Evolutionary conservation across 1,140 invertebrate species (phyloP).

Genomic region (Panulirus ornatus): DNA sequence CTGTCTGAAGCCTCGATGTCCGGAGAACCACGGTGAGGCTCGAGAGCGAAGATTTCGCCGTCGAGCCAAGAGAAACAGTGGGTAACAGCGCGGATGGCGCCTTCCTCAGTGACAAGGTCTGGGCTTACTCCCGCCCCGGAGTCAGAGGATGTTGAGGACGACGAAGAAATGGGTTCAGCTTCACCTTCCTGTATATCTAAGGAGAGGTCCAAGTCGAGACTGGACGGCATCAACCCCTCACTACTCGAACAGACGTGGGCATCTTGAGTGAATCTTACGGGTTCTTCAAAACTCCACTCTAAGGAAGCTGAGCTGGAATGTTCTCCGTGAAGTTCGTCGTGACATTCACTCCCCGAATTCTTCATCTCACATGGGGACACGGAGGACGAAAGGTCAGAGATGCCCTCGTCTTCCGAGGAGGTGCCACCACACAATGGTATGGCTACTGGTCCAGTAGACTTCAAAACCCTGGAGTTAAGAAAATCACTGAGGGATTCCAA

Average conservation of each 20-base stretch:
- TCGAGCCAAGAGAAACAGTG: constrained; percentile 65
- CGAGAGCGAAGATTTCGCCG: constrained; percentile 58
- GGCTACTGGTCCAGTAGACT: neutral
- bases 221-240: neutral
- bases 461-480: neutral
- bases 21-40: neutral
- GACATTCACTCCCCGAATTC: neutral
- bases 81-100: constrained; percentile 43
- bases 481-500: neutral
- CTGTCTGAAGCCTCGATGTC: neutral
- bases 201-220: constrained; percentile 1
- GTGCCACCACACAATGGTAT: neutral
- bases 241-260: neutral
- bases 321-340: neutral
- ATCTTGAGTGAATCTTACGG: neutral
- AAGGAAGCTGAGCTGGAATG: neutral
- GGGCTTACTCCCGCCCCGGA: constrained; percentile 53
- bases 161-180: neutral
- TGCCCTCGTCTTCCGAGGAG: constrained; percentile 39
- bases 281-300: constrained; percentile 11
- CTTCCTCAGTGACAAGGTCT: constrained; percentile 38
- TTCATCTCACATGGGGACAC: neutral
- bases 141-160: constrained; percentile 43
- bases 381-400: constrained; percentile 8
- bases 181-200: constrained; percentile 28